Base-by-base conservation (phyloP, 2,797 vertebrate species). In the Chromobotia macracanthus region DNA sequence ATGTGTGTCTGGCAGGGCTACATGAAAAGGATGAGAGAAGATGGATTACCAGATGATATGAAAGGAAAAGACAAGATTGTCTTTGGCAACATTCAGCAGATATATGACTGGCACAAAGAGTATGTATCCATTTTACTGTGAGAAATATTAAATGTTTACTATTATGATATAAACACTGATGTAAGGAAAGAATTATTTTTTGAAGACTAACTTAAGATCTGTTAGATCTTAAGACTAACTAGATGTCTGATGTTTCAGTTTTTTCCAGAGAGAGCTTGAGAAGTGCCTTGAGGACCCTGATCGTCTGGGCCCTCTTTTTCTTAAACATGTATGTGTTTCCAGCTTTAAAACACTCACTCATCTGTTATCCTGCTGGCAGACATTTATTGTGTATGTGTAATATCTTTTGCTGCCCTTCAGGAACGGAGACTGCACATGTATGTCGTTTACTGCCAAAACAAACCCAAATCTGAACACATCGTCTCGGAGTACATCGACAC, bases 21-120 rank as follows among this genome's bases (percentile, higher is more conserved):
- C 87, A 97, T 99, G 95, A 93, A 93, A 84, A 93, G 96, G 75
- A 99, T 99, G 96, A 98, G 95, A 85, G 98, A 99, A 87, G 97
- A 99, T 44, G 96, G 96, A 0, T 94, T 98, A 78, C 98, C 97
- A 0, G 97, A 99, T 66, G 98, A 99, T 83, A 99, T 99, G 97
- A 99, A 99, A 88, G 98, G 97, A 71, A 99, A 98, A 87, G 98
- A 99, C 92, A 99, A 99, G 91, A 97, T 98, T 13, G 95, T 99
- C 67, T 99, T 99, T 85, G 97, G 97, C 88, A 99, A 99, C 90
- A 97, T 99, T 88, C 96, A 97, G 87, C 97, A 99, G 90, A 99
- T 99, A 87, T 98, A 95, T 15, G 98, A 99, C 92, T 99, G 97
- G 97, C 97, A 99, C 94, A 95, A 95, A 94, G 97, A 99, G 98